Evolutionary conservation across 1,140 invertebrate species (phyloP).

Genomic region (Apis mellifera): Amel_HAv3.1 CM009940.2:4447001-4447500

Average conservation of each 20-base stretch:
- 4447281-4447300: background rate
- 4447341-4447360: too few species aligned
- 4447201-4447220: constrained; percentile 28
- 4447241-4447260: background rate
- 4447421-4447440: too few species aligned
- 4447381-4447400: too few species aligned
- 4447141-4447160: constrained; percentile 51
- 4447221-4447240: constrained; percentile 23
- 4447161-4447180: constrained; percentile 37
- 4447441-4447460: too few species aligned
- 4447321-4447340: too few species aligned
- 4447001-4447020: background rate
- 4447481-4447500: too few species aligned
- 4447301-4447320: too few species aligned
- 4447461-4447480: too few species aligned
- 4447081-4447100: background rate
- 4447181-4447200: constrained; percentile 28
- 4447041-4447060: constrained; percentile 64
- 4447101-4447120: constrained; percentile 56
- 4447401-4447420: too few species aligned
- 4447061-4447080: constrained; percentile 57
- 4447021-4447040: constrained; percentile 59
- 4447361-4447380: too few species aligned
- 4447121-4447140: constrained; percentile 32
- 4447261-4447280: background rate